Evolutionary conservation across 2,113 vertebrate species (phyloP).

Genomic region (Halcyon malimbica): DNA sequence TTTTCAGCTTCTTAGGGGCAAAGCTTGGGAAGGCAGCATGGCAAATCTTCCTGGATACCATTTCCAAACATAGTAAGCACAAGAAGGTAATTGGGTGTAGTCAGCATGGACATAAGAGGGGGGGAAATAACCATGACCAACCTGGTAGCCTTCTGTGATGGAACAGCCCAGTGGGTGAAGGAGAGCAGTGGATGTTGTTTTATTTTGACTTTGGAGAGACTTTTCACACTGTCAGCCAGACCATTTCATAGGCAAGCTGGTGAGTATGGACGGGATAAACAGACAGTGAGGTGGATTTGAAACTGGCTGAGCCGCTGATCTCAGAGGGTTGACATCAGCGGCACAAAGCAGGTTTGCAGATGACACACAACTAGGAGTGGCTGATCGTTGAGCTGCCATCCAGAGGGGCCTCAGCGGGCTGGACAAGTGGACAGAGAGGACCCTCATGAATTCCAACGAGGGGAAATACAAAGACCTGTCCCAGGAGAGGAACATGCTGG

Average conservation of each 20-base stretch:
- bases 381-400: not conserved
- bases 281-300: not conserved
- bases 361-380: not conserved
- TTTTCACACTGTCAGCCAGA: not conserved
- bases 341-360: not conserved
- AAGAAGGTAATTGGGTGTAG: not conserved
- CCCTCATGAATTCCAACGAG: not conserved
- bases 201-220: not conserved
- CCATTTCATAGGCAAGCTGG: not conserved
- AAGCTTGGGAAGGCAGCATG: not conserved
- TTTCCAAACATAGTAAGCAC: not conserved
- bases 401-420: not conserved
- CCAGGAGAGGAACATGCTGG: not conserved
- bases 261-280: not conserved
- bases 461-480: not conserved
- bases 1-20: not conserved
- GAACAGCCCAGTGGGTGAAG: not conserved
- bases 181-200: not conserved
- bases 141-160: not conserved
- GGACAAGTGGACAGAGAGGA: not conserved
- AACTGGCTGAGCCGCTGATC: not conserved
- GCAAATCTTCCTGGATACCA: not conserved
- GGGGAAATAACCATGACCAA: not conserved
- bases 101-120: not conserved
- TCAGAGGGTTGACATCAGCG: not conserved